Conservation (phyloP, 2,888 invertebrate genomes). For the Seira musarum region DNA sequence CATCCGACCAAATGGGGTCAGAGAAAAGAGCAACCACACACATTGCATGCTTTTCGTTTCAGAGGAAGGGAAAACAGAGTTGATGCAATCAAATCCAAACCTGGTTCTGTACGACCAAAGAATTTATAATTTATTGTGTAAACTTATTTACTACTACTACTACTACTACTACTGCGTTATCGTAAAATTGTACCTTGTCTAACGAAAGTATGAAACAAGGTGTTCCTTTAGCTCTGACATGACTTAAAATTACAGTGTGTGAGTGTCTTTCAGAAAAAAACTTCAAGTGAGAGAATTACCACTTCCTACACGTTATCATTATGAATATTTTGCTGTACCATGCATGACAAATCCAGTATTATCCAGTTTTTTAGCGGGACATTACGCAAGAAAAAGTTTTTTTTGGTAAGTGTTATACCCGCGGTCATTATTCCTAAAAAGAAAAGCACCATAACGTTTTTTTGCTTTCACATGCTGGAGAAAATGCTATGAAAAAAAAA, state of each 20-base stretch:
- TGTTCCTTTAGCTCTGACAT: no score
- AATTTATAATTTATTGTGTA: no score
- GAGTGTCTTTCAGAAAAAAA: no score
- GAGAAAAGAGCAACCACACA: background rate
- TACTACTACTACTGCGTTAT: no score
- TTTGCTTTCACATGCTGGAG: background rate
- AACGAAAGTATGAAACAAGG: no score
- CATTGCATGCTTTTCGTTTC: no score
- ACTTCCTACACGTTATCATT: background rate
- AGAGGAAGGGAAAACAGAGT: background rate
- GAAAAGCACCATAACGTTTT: background rate
- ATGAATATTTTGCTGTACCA: background rate
- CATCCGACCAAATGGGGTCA: background rate
- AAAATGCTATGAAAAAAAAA: background rate
- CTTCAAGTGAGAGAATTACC: no score
- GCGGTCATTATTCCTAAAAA: conserved; percentile 2
- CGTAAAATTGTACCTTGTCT: no score
- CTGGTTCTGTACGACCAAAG: no score
- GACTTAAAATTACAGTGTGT: no score
- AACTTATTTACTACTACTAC: no score
- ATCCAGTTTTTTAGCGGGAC: conserved; percentile 5
- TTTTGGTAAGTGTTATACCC: conserved; percentile 7
- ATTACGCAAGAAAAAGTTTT: conserved; percentile 9
- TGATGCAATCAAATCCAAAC: no score
- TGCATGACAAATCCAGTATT: background rate